Conservation (phyloP, 2,888 invertebrate genomes). For the Callyntrura guangdongensis region DNA sequence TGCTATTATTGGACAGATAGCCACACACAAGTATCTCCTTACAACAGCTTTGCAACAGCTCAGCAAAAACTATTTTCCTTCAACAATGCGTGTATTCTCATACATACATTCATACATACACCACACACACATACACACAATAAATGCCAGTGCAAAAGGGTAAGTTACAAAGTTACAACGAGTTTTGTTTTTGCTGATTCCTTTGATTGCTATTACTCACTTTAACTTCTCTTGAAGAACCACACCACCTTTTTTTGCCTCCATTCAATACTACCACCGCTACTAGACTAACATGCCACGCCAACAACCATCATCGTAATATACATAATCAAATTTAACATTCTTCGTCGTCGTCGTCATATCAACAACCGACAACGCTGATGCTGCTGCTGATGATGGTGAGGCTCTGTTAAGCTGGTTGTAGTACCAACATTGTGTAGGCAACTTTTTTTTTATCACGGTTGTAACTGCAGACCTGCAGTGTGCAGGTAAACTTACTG, state of each 20-base stretch:
- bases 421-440: neutral
- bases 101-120: too few relatives aligned
- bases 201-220: too few relatives aligned
- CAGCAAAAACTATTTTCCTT: neutral
- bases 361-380: neutral
- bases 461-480: too few relatives aligned
- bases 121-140: too few relatives aligned
- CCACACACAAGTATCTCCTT: neutral
- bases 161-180: too few relatives aligned
- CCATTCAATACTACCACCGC: neutral
- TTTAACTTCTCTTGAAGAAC: too few relatives aligned
- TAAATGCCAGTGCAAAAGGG: too few relatives aligned
- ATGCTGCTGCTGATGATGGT: neutral
- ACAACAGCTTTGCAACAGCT: neutral
- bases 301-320: neutral
- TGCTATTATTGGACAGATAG: constrained; percentile 63
- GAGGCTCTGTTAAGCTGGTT: too few relatives aligned
- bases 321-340: neutral
- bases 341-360: neutral
- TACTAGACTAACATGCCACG: neutral
- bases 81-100: neutral
- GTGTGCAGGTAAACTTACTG: too few relatives aligned
- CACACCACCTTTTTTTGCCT: neutral
- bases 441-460: too few relatives aligned
- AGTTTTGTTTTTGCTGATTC: too few relatives aligned